These are phyloP conservation scores for Proterorhinus semilunaris DNA, from an alignment of 2,113 vertebrate species.

Conservation along the genomic window DNA sequence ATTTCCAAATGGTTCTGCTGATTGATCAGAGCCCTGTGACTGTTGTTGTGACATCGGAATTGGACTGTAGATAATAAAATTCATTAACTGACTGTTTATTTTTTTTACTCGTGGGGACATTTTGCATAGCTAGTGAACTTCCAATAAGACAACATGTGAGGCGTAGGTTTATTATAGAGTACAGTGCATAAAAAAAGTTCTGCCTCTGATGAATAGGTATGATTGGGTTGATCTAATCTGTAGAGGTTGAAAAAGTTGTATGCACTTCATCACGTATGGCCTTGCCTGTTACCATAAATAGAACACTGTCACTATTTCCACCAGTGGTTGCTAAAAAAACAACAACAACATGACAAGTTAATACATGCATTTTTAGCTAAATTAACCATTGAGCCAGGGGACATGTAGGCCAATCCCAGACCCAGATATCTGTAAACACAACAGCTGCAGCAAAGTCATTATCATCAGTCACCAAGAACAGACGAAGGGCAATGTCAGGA, in stretches of 20 bases:
- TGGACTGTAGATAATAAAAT: no score
- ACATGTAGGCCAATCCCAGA: background rate
- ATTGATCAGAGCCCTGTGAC: no score
- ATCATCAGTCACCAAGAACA: constrained; percentile 4
- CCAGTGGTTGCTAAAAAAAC: background rate
- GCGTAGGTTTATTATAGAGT: no score
- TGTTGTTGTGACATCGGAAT: no score
- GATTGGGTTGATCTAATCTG: background rate
- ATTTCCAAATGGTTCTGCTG: no score
- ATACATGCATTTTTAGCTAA: background rate
- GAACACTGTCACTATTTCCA: background rate
- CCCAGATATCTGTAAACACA: background rate
- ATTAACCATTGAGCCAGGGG: background rate
- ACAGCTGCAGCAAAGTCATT: constrained; percentile 5
- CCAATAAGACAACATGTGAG: no score
- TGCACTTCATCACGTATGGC: background rate
- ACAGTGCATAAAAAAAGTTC: background rate
- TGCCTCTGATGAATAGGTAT: background rate
- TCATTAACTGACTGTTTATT: no score
- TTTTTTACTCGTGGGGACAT: no score
- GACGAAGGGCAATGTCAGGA: constrained; percentile 15
- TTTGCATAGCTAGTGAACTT: no score
- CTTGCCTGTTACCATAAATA: background rate
- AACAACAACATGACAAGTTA: background rate
- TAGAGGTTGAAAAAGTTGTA: background rate